Evolutionary conservation across 2,888 invertebrate genomes (phyloP).

Genomic region (Cylindroiulus punctatus): DNA sequence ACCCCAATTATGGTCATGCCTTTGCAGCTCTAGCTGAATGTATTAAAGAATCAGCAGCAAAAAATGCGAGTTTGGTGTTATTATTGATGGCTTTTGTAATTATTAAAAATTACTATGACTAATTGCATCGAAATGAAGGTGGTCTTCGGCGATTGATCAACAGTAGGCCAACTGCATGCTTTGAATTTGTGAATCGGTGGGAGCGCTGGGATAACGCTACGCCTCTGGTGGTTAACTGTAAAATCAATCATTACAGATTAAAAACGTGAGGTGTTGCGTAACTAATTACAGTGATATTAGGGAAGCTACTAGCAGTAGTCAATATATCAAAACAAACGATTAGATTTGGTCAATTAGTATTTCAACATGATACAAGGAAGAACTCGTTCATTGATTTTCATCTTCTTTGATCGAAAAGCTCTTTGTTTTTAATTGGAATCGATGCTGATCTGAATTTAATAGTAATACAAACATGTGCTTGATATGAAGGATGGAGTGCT

Average conservation of each 20-base stretch:
- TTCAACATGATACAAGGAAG: neutral
- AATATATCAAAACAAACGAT: slow-evolving; percentile 25
- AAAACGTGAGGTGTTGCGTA: slow-evolving; percentile 19
- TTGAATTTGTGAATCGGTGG: neutral
- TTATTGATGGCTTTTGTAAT: slow-evolving; percentile 30
- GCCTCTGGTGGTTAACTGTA: slow-evolving; percentile 27
- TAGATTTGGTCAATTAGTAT: slow-evolving; percentile 36
- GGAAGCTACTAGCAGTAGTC: neutral
- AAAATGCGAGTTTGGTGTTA: neutral
- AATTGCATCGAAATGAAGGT: slow-evolving; percentile 15
- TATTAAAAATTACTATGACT: slow-evolving; percentile 25
- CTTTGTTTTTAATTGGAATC: too few species aligned
- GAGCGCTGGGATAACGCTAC: neutral
- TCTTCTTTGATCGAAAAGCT: too few species aligned
- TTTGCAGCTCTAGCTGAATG: neutral
- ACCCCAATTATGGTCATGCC: neutral
- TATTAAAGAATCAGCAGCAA: neutral
- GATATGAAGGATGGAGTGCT: too few species aligned
- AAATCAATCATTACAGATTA: slow-evolving; percentile 21
- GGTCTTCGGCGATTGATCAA: slow-evolving; percentile 14
- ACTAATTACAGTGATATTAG: neutral
- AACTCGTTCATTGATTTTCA: neutral
- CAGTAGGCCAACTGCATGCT: slow-evolving; percentile 43
- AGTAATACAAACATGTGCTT: too few species aligned
- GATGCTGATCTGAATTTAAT: too few species aligned